Conservation (phyloP, 1,140 invertebrate species). For the Diploscapter pachys region DNA sequence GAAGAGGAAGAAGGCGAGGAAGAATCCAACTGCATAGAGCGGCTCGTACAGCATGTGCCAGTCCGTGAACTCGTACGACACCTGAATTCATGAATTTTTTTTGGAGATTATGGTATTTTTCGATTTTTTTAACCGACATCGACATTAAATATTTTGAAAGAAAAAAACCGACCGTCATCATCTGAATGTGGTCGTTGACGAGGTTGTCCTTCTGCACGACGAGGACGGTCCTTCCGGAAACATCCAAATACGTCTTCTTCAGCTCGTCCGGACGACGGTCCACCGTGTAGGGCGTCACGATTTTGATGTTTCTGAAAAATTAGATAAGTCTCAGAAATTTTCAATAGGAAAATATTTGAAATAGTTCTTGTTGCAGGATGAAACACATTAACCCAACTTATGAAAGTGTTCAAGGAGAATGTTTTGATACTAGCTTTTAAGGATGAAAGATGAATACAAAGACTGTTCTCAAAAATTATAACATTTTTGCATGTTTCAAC, state of each 20-base stretch:
- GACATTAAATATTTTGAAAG: background rate
- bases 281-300: constrained; percentile 79
- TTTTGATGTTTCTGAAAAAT: constrained; percentile 69
- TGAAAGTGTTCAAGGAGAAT: background rate
- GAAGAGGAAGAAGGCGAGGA: constrained; percentile 83
- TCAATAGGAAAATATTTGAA: too few relatives aligned
- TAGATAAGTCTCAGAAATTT: background rate
- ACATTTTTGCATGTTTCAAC: background rate
- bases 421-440: background rate
- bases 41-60: constrained; percentile 82
- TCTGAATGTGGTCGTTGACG: constrained; percentile 93
- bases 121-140: too few relatives aligned
- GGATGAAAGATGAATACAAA: too few relatives aligned
- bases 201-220: constrained; percentile 80
- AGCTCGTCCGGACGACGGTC: constrained; percentile 72
- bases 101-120: too few relatives aligned
- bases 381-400: too few relatives aligned
- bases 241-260: constrained; percentile 92
- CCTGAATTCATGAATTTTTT: constrained; percentile 57
- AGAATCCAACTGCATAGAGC: constrained; percentile 77
- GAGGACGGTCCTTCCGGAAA: constrained; percentile 82
- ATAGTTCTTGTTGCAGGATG: too few relatives aligned
- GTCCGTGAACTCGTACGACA: constrained; percentile 84
- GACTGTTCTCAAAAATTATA: background rate
- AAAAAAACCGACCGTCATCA: constrained; percentile 65